Base-by-base conservation (phyloP, 23 tunicate genomes). In the Corella eumyota region DNA sequence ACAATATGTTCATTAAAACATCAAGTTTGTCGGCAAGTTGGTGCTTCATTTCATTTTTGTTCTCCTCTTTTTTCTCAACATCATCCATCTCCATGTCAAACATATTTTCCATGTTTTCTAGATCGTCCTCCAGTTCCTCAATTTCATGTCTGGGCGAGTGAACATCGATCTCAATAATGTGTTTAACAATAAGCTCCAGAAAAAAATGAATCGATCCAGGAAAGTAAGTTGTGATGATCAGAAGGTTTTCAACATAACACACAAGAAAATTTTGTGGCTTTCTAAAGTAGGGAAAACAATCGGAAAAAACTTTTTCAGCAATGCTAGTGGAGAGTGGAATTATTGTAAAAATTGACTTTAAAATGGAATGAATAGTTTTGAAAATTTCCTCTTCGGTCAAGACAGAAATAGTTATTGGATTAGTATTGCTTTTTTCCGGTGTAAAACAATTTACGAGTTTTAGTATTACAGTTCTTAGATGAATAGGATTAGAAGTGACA, bases 31-130 rank as follows among this genome's bases (percentile, higher is more conserved):
- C 37, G 38, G 75, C 77, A 30, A 57, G 59, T 4, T 30, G 25
- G 36, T 53, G 76, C 30, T 60, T 40, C 70, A 44, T 69, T 11
- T 44, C 69, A 65, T 23, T 27, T 35, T 28, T 36, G 48, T n/a
- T n/a, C n/a, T 67, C 74, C 20, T 37, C 19, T 29, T 53, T 24
- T 0, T 65, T 33, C 29, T 34, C 11, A 6, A 68, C 85, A 36
- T 67, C 85, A 1, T 68, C 75, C 54, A 44, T 70, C 19, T 61
- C 78, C 68, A 72, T 55, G 34, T 61, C 29, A 61, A 72, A 72
- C 50, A 72, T 61, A 33, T 61, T 54, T 11, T 72, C 78, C 25
- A 64, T 57, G 7, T 56, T 36, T 30, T 61, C 71, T 11, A 38
- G 56, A 13, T 50, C 46, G 35, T 36, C 52, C 38, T 74, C 80